Conservation (phyloP, 1,140 invertebrate species). For the Nebria ingens region DNA sequence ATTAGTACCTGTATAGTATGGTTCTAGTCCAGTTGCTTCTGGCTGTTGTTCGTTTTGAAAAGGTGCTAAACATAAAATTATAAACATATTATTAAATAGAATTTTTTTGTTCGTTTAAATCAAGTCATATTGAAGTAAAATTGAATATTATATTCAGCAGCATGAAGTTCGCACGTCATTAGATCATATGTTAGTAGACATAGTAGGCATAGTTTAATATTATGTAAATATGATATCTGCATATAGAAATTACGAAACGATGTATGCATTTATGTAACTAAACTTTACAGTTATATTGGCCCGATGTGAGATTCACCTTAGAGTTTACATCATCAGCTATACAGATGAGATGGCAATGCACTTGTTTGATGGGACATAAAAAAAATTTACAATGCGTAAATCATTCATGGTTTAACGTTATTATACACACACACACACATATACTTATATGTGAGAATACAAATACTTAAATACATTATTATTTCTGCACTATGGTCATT, state of each 20-base stretch:
- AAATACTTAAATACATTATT: neutral
- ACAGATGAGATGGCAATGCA: neutral
- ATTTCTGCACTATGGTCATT: neutral
- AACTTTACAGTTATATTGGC: slow-evolving; percentile 3
- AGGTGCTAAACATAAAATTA: slow-evolving; percentile 25
- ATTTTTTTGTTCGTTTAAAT: no score
- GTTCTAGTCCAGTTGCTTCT: slow-evolving; percentile 30
- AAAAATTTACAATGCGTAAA: neutral
- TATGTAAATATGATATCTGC: slow-evolving; percentile 7
- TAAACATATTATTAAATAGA: no score
- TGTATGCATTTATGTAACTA: neutral
- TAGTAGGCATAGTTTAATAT: no score
- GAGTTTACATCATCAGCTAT: neutral
- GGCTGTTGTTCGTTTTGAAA: slow-evolving; percentile 21
- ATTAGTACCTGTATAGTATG: slow-evolving; percentile 30
- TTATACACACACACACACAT: neutral
- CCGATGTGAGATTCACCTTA: neutral
- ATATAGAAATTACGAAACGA: neutral
- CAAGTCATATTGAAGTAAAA: no score
- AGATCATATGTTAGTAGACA: no score
- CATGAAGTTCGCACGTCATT: no score
- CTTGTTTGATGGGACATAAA: neutral
- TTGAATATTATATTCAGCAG: no score
- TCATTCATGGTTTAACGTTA: neutral
- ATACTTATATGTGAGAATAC: no score